Conservation (phyloP, 1,140 invertebrate species). For the Cyclina sinensis region DNA sequence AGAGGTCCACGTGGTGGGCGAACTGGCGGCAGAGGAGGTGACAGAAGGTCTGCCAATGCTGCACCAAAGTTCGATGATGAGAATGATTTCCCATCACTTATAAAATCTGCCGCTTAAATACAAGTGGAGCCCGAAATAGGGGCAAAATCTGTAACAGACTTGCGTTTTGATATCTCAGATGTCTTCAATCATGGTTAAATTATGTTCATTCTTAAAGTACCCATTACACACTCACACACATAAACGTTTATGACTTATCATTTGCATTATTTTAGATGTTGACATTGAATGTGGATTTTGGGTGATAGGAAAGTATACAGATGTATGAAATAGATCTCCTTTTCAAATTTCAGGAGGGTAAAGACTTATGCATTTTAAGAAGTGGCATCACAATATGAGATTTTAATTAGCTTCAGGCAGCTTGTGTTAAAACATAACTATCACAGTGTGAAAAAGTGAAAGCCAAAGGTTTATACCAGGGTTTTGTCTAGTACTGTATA, state of each 20-base stretch:
- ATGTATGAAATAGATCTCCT: neutral
- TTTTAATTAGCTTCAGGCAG: too few relatives aligned
- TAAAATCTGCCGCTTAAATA: constrained; percentile 77
- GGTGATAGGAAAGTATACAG: neutral
- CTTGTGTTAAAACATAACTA: too few relatives aligned
- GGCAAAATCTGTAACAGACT: constrained; percentile 55
- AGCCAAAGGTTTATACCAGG: too few relatives aligned
- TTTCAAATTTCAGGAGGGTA: too few relatives aligned
- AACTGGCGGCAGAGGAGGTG: constrained; percentile 60
- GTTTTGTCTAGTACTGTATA: too few relatives aligned
- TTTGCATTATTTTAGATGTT: constrained; percentile 15
- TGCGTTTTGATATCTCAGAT: constrained; percentile 64
- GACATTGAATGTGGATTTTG: neutral
- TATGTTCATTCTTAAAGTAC: constrained; percentile 49
- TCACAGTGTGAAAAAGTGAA: too few relatives aligned
- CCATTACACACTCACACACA: constrained; percentile 40
- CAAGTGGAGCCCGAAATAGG: neutral
- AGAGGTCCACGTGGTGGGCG: constrained; percentile 67
- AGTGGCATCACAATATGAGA: too few relatives aligned
- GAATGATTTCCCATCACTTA: constrained; percentile 94
- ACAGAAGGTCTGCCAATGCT: constrained; percentile 86
- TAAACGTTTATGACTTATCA: constrained; percentile 20
- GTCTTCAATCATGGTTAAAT: constrained; percentile 60
- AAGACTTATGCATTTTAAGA: too few relatives aligned
- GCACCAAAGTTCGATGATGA: constrained; percentile 98